Conservation (phyloP, 1,140 invertebrate species). For the Drosophila auraria region DNA sequence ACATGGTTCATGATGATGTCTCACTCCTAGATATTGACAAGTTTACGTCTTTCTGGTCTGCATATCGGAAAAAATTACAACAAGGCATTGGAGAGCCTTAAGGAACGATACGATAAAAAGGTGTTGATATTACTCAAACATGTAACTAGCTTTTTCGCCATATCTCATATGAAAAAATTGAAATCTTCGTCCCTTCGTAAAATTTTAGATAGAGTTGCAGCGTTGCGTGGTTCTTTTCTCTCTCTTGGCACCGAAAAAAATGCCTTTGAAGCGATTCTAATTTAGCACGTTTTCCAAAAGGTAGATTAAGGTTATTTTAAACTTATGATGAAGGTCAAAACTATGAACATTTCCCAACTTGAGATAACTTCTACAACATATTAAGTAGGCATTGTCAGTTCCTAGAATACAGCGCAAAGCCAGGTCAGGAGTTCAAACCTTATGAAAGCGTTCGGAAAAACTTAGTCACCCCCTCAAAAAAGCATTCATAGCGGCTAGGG, state of each 20-base stretch:
- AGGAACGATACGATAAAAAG: too few relatives aligned
- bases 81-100: too few relatives aligned
- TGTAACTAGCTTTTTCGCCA: not conserved
- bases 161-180: not conserved
- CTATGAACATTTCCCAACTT: not conserved
- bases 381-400: not conserved
- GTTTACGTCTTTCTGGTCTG: not conserved
- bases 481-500: not conserved
- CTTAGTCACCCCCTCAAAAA: not conserved
- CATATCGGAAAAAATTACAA: too few relatives aligned
- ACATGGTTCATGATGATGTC: too few relatives aligned
- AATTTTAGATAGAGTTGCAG: not conserved
- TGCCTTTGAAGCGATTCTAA: not conserved
- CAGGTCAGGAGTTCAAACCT: not conserved
- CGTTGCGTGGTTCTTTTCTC: slow-evolving; percentile 1
- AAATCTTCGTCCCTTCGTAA: not conserved
- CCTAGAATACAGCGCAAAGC: too few relatives aligned
- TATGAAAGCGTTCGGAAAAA: not conserved
- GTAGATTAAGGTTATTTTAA: not conserved
- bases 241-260: slow-evolving; percentile 4
- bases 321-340: not conserved
- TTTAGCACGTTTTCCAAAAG: not conserved
- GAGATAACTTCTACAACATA: not conserved
- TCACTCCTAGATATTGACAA: not conserved
- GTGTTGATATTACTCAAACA: not conserved